Percentiles rank a stretch among this genome's conserved stretches.
Evolutionary conservation across 1,140 invertebrate genomes (phyloP).

Genomic region (Solenopsis fugax): DNA sequence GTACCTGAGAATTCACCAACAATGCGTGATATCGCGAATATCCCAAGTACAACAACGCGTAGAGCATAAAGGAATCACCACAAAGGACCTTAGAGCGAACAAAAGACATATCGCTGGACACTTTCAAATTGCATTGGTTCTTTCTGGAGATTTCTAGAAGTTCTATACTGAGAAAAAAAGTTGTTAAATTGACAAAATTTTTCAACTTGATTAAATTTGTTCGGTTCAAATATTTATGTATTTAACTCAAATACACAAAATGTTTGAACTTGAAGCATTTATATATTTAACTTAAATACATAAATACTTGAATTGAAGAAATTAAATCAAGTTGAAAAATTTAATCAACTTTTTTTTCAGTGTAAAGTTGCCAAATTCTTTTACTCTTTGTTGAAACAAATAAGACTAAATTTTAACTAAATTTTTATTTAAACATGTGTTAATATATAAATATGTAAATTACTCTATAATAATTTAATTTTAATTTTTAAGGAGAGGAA

Average conservation of each 20-base stretch:
- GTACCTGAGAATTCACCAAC: conserved; percentile 37
- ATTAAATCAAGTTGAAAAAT: too few relatives aligned
- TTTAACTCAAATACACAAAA: too few relatives aligned
- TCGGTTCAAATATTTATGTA: too few relatives aligned
- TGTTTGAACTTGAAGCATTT: too few relatives aligned
- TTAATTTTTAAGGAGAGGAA: neutral
- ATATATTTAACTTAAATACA: too few relatives aligned
- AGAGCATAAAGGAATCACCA: neutral
- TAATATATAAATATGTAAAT: neutral
- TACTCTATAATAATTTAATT: neutral
- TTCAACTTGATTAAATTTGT: too few relatives aligned
- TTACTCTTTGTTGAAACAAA: too few relatives aligned
- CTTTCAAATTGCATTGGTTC: neutral
- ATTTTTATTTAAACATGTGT: neutral
- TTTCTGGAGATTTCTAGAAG: neutral
- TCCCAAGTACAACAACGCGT: neutral
- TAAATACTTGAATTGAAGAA: too few relatives aligned
- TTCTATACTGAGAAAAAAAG: neutral
- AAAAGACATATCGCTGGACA: neutral
- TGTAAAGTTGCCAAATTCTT: too few relatives aligned
- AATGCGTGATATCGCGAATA: neutral
- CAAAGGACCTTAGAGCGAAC: neutral
- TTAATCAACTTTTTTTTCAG: too few relatives aligned
- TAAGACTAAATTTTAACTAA: neutral
- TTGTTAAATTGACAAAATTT: too few relatives aligned